Conservation (phyloP, 2,797 vertebrate species). For the Characodon lateralis region DNA sequence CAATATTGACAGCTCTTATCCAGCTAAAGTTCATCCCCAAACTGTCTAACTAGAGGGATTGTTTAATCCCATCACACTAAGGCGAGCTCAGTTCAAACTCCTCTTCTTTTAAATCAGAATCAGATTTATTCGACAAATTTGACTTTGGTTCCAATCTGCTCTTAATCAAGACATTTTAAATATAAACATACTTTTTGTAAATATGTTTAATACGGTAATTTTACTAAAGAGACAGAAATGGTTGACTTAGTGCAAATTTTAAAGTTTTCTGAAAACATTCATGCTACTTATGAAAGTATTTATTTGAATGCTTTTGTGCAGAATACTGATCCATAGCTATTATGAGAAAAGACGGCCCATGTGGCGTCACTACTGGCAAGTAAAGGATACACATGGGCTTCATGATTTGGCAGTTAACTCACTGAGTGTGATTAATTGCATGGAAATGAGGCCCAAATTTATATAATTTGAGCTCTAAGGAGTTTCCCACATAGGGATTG, state of each 20-base stretch:
- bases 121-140: neutral
- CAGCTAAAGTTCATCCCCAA: too few species aligned
- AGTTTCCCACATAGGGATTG: neutral
- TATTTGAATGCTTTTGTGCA: neutral
- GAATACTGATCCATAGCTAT: neutral
- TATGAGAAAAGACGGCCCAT: neutral
- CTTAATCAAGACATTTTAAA: too few species aligned
- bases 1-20: too few species aligned
- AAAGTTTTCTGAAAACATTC: neutral
- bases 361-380: neutral
- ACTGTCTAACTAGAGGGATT: too few species aligned
- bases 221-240: neutral
- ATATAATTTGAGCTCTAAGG: neutral
- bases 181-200: too few species aligned
- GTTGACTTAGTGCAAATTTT: neutral
- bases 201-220: neutral
- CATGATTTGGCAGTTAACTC: neutral
- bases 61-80: neutral
- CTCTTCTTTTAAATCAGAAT: neutral
- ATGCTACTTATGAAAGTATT: neutral
- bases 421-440: neutral
- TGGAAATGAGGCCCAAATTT: neutral
- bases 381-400: neutral
- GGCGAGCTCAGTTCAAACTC: neutral
- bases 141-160: too few species aligned